A percentile compares a stretch with the other conserved stretches of the same genome.
phyloP scores from a whole-genome alignment of 1,140 invertebrate genomes.

The Dryas iulia region DNA sequence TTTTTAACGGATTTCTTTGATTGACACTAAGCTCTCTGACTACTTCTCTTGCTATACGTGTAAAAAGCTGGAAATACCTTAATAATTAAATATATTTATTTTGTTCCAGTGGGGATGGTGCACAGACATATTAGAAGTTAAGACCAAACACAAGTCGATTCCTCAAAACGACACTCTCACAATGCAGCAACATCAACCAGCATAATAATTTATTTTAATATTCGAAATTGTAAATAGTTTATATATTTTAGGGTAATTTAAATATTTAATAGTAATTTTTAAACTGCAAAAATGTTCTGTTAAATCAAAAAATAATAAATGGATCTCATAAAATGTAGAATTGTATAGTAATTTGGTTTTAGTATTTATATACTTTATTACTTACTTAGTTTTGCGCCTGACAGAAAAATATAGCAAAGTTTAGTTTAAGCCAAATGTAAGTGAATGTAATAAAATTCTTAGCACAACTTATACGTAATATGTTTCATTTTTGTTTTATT shows the following conservation, averaged over 20 bases:
- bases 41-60: too few relatives aligned
- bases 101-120: constrained; percentile 54
- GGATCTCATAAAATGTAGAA: background rate
- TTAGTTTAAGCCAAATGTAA: background rate
- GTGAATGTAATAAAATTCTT: background rate
- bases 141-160: constrained; percentile 40
- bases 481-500: too few relatives aligned
- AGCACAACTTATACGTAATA: too few relatives aligned
- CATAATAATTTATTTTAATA: background rate
- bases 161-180: constrained; percentile 40
- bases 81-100: constrained; percentile 2
- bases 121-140: constrained; percentile 47
- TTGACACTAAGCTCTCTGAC: too few relatives aligned
- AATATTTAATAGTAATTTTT: background rate
- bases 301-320: background rate
- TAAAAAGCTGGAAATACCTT: too few relatives aligned
- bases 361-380: background rate
- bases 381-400: background rate
- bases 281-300: background rate
- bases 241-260: background rate
- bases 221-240: background rate
- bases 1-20: too few relatives aligned
- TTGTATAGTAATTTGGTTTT: background rate
- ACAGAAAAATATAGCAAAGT: background rate
- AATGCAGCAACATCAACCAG: constrained; percentile 10